Percentiles rank a stretch among this genome's conserved stretches.
phyloP scores from a whole-genome alignment of 2,113 vertebrate species.

The Thamnophis sirtalis region DNA sequence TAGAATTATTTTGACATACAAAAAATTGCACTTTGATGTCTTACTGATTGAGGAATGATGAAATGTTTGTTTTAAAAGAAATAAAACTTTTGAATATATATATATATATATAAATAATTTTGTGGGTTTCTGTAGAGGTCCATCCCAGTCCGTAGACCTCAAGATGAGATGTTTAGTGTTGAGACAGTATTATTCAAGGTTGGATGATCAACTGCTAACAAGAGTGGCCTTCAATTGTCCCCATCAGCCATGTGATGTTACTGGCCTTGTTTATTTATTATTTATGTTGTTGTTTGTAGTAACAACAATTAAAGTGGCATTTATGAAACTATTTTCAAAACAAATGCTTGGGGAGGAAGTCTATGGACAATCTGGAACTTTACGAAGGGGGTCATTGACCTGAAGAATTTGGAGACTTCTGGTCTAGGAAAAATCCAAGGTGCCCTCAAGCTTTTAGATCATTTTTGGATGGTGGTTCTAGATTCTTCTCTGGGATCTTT shows the following conservation, averaged over 20 bases:
- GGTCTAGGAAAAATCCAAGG: not conserved
- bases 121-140: not conserved
- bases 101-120: too few species aligned
- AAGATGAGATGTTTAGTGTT: not conserved
- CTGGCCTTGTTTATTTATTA: not conserved
- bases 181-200: not conserved
- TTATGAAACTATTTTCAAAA: not conserved
- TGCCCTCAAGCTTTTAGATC: not conserved
- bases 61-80: too few species aligned
- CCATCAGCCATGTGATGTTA: not conserved
- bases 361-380: not conserved
- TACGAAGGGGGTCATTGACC: not conserved
- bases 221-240: not conserved
- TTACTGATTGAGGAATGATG: too few species aligned
- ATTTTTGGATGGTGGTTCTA: not conserved
- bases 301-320: not conserved
- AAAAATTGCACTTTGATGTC: too few species aligned
- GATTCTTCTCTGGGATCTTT: not conserved
- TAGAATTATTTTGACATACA: too few species aligned
- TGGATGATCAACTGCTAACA: not conserved
- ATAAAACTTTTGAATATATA: too few species aligned
- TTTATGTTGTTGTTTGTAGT: not conserved
- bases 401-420: not conserved
- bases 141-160: not conserved
- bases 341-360: not conserved